Base-by-base conservation (phyloP, 2,888 invertebrate genomes). In the Prosapia bicincta region DNA sequence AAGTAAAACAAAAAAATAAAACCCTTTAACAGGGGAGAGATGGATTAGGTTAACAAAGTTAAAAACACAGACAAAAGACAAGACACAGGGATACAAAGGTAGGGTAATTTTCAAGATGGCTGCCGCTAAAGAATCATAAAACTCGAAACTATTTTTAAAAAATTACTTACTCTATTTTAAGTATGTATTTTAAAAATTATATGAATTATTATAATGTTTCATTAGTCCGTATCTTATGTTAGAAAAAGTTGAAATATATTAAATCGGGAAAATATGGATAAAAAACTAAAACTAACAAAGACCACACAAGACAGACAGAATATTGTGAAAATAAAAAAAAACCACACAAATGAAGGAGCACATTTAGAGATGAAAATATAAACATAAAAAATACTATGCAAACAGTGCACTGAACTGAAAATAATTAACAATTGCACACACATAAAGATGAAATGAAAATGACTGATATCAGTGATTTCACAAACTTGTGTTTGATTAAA, bases 381-480 rank as follows among this genome's bases (percentile, higher is more conserved):
- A 72, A 77, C 72, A 66, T 38, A 72, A 75, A 70, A 65, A 70
- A 71, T 54, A 54, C 54, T 54, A 20, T 54, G 76, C 76, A 74
- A 76, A 76, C 67, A 74, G 76, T 76, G 74, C 76, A 76, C 28
- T 54, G n/a, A 54, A 54, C 54, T 54, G 20, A 76, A 78, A 77
- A 78, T 75, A 75, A 75, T 74, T 38, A 77, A 76, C 76, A 76
- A 73, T 77, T 78, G 87, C 87, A 87, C 88, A 87, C 87, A 87
- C 87, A 87, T 86, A 26, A 54, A 54, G n/a, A 54, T 38, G 20
- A 54, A 54, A 54, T 54, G 54, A 54, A 54, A 54, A 9, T 54
- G 54, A 20, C 2, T 54, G 54, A 20, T 54, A 54, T 54, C 20
- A 9, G 54, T 54, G 54, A 54, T 54, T 54, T 54, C 54, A 54